Evolutionary conservation across 2,888 invertebrate genomes (phyloP).

Genomic region (Campoplex nolae): DNA sequence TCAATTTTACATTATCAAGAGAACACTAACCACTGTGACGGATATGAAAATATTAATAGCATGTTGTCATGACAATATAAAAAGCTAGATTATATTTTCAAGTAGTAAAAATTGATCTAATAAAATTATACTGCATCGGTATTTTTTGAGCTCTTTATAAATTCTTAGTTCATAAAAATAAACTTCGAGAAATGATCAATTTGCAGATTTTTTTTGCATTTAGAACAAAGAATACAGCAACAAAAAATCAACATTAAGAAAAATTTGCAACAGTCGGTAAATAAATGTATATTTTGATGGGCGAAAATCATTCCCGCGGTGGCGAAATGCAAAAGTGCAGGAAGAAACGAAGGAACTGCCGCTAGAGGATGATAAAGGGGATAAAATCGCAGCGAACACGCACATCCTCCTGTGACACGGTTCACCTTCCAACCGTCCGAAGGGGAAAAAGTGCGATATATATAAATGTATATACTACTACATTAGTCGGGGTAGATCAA

Average conservation of each 20-base stretch:
- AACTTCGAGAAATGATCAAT: not conserved
- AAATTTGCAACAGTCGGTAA: slow-evolving; percentile 8
- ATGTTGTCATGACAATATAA: too few relatives aligned
- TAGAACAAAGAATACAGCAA: not conserved
- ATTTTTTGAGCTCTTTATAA: not conserved
- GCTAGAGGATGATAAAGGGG: slow-evolving; percentile 1
- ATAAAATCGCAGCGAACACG: slow-evolving; percentile 28
- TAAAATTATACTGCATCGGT: too few relatives aligned
- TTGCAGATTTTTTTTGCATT: not conserved
- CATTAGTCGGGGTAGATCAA: slow-evolving; percentile 66
- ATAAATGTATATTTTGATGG: not conserved
- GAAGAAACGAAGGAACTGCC: slow-evolving; percentile 5
- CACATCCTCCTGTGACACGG: slow-evolving; percentile 13
- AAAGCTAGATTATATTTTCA: too few relatives aligned
- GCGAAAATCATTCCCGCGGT: not conserved
- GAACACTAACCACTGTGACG: too few relatives aligned
- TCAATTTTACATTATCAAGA: too few relatives aligned
- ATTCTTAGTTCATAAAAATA: not conserved
- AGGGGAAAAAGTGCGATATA: not conserved
- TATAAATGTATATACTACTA: not conserved
- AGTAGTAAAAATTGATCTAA: too few relatives aligned
- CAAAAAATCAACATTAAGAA: not conserved
- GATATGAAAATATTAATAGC: too few relatives aligned
- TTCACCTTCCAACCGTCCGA: not conserved
- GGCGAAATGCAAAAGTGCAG: not conserved